Conservation (phyloP, 2,113 vertebrate genomes). For the Agelaius phoeniceus region DNA sequence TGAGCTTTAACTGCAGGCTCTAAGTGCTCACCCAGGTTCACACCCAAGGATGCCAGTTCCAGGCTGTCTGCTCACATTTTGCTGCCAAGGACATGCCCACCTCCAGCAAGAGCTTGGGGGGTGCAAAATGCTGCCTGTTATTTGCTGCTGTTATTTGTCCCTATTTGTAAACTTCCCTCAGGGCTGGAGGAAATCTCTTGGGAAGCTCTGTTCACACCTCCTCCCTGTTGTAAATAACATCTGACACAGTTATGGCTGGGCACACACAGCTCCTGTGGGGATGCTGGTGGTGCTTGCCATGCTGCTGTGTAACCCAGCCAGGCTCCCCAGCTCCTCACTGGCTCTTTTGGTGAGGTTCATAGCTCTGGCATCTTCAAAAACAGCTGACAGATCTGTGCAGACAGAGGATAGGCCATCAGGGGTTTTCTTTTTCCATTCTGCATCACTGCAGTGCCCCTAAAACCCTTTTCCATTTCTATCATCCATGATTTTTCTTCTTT, state of each 20-base stretch:
- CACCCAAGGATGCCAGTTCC: neutral
- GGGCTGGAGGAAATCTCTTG: constrained; percentile 35
- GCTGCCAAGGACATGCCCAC: constrained; percentile 18
- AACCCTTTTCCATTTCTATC: neutral
- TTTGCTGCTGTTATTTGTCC: constrained; percentile 5
- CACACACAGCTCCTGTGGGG: neutral
- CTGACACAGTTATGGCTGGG: neutral
- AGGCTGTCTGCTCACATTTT: constrained; percentile 17
- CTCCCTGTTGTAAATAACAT: constrained; percentile 35
- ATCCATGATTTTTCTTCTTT: neutral
- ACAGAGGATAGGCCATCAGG: neutral
- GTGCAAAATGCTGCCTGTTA: neutral
- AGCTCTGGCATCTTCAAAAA: neutral
- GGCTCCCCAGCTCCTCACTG: neutral
- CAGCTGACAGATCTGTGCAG: neutral
- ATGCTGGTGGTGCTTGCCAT: constrained; percentile 20
- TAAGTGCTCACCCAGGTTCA: constrained; percentile 6
- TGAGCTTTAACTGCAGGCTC: constrained; percentile 12
- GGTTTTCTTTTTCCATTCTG: neutral
- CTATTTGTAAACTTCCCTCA: neutral
- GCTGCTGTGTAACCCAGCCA: neutral
- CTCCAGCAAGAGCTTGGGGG: neutral
- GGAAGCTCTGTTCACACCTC: constrained; percentile 49
- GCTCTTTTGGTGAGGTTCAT: neutral
- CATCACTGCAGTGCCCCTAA: neutral